Conservation (phyloP, 2,888 invertebrate species). For the Campoletis raptor region DNA sequence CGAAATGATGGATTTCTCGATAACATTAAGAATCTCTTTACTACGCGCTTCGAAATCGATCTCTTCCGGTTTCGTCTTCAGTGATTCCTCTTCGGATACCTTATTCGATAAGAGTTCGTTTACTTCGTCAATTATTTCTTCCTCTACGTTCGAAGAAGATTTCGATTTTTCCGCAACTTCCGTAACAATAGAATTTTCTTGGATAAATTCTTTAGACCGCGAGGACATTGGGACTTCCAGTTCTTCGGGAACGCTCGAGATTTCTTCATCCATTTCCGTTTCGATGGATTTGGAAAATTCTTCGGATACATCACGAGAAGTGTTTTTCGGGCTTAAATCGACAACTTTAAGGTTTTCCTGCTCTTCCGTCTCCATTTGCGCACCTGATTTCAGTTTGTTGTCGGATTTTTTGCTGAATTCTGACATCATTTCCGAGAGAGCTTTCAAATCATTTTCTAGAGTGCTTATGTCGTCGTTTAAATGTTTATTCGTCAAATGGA, state of each 20-base stretch:
- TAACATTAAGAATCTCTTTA: slow-evolving; percentile 79
- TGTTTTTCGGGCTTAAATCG: slow-evolving; percentile 69
- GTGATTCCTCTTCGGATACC: slow-evolving; percentile 63
- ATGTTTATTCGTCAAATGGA: slow-evolving; percentile 81
- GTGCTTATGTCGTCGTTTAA: slow-evolving; percentile 81
- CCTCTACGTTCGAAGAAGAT: slow-evolving; percentile 7
- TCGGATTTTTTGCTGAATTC: slow-evolving; percentile 80
- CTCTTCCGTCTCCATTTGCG: slow-evolving; percentile 32
- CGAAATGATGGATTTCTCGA: slow-evolving; percentile 81
- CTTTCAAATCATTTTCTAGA: slow-evolving; percentile 81
- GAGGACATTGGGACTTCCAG: slow-evolving; percentile 22
- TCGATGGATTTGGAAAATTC: slow-evolving; percentile 65
- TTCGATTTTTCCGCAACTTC: slow-evolving; percentile 29
- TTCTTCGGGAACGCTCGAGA: slow-evolving; percentile 44
- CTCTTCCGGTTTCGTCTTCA: slow-evolving; percentile 68
- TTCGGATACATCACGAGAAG: slow-evolving; percentile 79
- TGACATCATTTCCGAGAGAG: slow-evolving; percentile 82
- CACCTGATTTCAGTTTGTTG: slow-evolving; percentile 72
- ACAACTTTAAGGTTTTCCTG: slow-evolving; percentile 24
- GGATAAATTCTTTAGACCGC: slow-evolving; percentile 14
- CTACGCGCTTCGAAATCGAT: slow-evolving; percentile 80
- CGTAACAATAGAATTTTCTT: slow-evolving; percentile 13
- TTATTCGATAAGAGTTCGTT: slow-evolving; percentile 69
- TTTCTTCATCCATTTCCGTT: slow-evolving; percentile 57
- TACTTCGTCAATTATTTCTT: slow-evolving; percentile 61